phyloP scores from a whole-genome alignment of 2,797 vertebrate species.

The Syngnathus rostellatus region DNA sequence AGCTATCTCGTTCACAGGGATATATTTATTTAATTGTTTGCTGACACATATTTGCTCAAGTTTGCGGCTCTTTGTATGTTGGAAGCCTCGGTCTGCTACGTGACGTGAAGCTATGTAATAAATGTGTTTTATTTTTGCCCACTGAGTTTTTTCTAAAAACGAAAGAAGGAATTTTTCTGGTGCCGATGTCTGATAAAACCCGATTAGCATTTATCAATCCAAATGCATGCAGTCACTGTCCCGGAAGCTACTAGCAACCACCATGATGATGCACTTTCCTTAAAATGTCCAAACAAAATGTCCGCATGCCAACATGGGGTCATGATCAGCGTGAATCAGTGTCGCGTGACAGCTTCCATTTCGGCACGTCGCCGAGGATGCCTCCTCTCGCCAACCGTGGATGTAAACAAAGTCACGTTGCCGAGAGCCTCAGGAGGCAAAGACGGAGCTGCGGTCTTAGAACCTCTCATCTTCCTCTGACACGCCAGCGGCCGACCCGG shows the following conservation, averaged over 20 bases:
- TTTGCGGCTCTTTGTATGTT: slow-evolving; percentile 8
- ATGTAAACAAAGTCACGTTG: slow-evolving; percentile 50
- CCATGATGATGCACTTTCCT: slow-evolving; percentile 37
- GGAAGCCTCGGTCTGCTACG: background rate
- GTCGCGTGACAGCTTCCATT: background rate
- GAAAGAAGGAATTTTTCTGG: background rate
- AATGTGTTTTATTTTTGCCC: background rate
- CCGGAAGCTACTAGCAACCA: slow-evolving; percentile 18
- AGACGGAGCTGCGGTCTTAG: slow-evolving; percentile 33
- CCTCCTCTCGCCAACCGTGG: slow-evolving; percentile 7
- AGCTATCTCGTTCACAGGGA: background rate
- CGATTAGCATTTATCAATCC: too few species aligned
- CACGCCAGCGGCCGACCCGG: background rate
- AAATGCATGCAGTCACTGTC: background rate
- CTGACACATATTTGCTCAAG: slow-evolving; percentile 1
- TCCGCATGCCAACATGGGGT: background rate
- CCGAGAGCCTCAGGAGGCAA: slow-evolving; percentile 34
- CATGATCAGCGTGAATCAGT: background rate
- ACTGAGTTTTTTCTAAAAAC: background rate
- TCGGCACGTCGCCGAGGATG: slow-evolving; percentile 19
- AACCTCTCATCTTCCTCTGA: slow-evolving; percentile 10
- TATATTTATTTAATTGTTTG: background rate
- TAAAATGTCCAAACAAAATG: slow-evolving; percentile 1
- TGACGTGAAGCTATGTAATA: background rate
- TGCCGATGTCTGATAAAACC: background rate